Evolutionary conservation across 1,140 invertebrate species (phyloP).

Genomic region (Antheraea pernyi): DNA sequence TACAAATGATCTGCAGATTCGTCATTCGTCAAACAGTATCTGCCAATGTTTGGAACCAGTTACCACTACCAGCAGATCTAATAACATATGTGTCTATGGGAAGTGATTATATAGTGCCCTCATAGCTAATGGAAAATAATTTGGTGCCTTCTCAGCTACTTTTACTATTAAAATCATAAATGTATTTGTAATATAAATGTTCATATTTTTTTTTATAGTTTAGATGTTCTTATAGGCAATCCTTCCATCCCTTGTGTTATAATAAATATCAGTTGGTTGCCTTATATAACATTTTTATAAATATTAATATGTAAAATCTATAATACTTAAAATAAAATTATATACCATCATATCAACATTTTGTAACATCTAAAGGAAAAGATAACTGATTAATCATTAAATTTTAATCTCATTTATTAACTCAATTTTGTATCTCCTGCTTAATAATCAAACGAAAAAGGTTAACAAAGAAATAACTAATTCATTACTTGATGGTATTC

Average conservation of each 20-base stretch:
- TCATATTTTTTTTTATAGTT: not conserved
- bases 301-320: not conserved
- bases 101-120: conserved; percentile 68
- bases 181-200: too few species aligned
- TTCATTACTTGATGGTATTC: conserved; percentile 58
- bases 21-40: conserved; percentile 69
- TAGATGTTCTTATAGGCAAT: not conserved
- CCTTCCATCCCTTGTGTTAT: not conserved
- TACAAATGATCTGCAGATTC: conserved; percentile 75
- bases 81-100: conserved; percentile 65
- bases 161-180: not conserved
- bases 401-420: conserved; percentile 17
- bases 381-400: not conserved
- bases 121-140: conserved; percentile 24
- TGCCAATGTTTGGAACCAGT: conserved; percentile 52
- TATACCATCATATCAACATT: not conserved
- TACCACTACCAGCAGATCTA: conserved; percentile 67
- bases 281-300: conserved; percentile 22
- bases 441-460: not conserved
- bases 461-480: not conserved
- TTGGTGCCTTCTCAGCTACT: not conserved
- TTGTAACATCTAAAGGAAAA: not conserved
- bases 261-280: conserved; percentile 3
- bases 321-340: not conserved
- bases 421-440: conserved; percentile 7